phyloP scores from a whole-genome alignment of 2,888 invertebrate species.

The Osedax frankpressi region DNA sequence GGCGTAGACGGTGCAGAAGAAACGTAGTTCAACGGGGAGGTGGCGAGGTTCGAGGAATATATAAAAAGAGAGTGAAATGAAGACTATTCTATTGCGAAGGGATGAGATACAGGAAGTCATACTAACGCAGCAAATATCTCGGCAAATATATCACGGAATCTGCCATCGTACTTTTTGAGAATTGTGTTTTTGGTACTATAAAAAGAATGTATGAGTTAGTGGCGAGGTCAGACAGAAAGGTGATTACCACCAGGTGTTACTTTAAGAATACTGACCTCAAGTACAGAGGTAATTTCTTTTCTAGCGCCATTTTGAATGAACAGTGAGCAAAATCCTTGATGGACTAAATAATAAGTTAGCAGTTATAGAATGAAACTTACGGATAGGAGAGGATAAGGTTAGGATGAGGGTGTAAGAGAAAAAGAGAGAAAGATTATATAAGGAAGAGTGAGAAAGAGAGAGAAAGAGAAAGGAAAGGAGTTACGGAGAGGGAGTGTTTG shows the following conservation, averaged over 20 bases:
- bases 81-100: too few species aligned
- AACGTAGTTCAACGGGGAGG: too few species aligned
- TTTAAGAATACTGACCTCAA: conserved; percentile 53
- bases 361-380: too few species aligned
- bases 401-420: too few species aligned
- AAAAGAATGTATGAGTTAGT: not conserved
- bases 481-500: too few species aligned
- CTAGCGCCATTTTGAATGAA: conserved; percentile 77
- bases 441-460: too few species aligned
- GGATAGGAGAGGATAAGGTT: too few species aligned
- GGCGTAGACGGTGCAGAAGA: too few species aligned
- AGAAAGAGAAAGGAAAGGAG: too few species aligned
- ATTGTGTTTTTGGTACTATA: conserved; percentile 85
- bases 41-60: too few species aligned
- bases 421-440: too few species aligned
- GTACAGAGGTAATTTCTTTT: conserved; percentile 73
- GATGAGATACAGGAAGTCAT: not conserved
- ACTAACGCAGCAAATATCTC: conserved; percentile 66
- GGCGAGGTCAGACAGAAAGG: not conserved
- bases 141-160: conserved; percentile 93
- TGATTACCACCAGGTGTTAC: not conserved
- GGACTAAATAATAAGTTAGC: conserved; percentile 34
- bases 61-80: too few species aligned
- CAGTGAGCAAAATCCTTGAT: conserved; percentile 79
- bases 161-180: conserved; percentile 84